phyloP scores from a whole-genome alignment of 1,140 invertebrate species.

The Aphidius gifuensis region DNA sequence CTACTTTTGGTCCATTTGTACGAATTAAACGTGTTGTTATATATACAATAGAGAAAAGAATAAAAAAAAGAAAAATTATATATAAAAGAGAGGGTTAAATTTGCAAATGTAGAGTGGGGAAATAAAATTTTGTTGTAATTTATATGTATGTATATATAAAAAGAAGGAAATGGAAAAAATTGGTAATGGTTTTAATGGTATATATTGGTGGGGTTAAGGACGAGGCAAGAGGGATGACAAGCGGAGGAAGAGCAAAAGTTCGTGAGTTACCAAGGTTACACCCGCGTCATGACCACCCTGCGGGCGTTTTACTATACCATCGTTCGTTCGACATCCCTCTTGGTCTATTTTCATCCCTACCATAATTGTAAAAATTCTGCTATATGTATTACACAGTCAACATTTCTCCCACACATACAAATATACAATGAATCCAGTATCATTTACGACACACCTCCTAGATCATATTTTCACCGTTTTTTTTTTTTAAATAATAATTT shows the following conservation, averaged over 20 bases:
- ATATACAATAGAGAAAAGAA: background rate
- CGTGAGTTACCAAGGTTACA: constrained; percentile 50
- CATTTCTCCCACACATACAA: constrained; percentile 13
- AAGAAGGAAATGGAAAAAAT: background rate
- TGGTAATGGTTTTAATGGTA: background rate
- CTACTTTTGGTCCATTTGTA: constrained; percentile 42
- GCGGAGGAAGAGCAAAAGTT: constrained; percentile 24
- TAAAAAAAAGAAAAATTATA: constrained; percentile 1
- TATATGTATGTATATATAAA: no score
- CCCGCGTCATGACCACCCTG: constrained; percentile 43
- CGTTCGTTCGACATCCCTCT: constrained; percentile 26
- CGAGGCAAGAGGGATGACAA: constrained; percentile 13
- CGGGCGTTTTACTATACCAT: constrained; percentile 31
- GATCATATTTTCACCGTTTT: no score
- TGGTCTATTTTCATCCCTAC: constrained; percentile 24
- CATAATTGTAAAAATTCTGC: background rate
- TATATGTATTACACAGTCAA: constrained; percentile 8
- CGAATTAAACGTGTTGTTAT: constrained; percentile 8
- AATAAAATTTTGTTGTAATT: background rate
- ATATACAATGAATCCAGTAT: no score
- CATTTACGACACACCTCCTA: no score
- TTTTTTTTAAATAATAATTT: no score
- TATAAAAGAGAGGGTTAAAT: constrained; percentile 16
- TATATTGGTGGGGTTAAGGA: background rate
- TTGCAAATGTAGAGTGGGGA: constrained; percentile 17